Percentiles rank a stretch among this genome's conserved stretches.
Evolutionary conservation across 1,140 invertebrate species (phyloP).

Genomic region (Cyclargus thomasi): DNA sequence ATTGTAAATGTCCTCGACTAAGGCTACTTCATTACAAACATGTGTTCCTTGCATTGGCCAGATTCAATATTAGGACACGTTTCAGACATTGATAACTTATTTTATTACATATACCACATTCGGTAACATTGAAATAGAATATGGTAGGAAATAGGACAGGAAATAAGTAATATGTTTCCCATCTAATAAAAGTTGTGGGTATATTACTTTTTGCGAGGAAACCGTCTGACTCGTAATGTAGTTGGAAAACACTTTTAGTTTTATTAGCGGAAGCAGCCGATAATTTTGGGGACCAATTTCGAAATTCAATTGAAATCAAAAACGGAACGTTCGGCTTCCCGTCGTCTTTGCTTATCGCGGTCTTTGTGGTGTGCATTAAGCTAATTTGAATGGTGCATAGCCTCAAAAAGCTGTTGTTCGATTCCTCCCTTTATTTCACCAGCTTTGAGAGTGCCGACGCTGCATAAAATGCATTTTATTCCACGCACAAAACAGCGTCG

Average conservation of each 20-base stretch:
- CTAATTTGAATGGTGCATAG: slow-evolving; percentile 71
- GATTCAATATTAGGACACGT: too few relatives aligned
- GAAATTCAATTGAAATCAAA: slow-evolving; percentile 48
- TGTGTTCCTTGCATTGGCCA: too few relatives aligned
- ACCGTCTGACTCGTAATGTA: not conserved
- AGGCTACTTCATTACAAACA: too few relatives aligned
- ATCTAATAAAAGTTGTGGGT: too few relatives aligned
- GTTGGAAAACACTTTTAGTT: slow-evolving; percentile 17
- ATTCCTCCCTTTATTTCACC: slow-evolving; percentile 58
- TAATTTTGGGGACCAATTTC: slow-evolving; percentile 34
- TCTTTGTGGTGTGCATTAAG: slow-evolving; percentile 71
- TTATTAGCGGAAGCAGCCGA: slow-evolving; percentile 20
- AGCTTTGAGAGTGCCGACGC: slow-evolving; percentile 49
- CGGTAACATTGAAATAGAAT: too few relatives aligned
- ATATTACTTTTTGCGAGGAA: slow-evolving; percentile 2
- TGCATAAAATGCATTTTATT: slow-evolving; percentile 55
- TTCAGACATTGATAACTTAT: too few relatives aligned
- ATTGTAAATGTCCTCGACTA: too few relatives aligned
- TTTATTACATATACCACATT: too few relatives aligned
- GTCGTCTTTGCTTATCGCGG: slow-evolving; percentile 54
- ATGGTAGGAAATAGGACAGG: too few relatives aligned
- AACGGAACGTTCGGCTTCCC: slow-evolving; percentile 42
- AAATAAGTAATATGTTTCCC: too few relatives aligned
- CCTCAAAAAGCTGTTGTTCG: slow-evolving; percentile 68
- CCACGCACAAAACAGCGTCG: slow-evolving; percentile 54